phyloP scores from a whole-genome alignment of 2,888 invertebrate species.

The Crocallis elinguaria region DNA sequence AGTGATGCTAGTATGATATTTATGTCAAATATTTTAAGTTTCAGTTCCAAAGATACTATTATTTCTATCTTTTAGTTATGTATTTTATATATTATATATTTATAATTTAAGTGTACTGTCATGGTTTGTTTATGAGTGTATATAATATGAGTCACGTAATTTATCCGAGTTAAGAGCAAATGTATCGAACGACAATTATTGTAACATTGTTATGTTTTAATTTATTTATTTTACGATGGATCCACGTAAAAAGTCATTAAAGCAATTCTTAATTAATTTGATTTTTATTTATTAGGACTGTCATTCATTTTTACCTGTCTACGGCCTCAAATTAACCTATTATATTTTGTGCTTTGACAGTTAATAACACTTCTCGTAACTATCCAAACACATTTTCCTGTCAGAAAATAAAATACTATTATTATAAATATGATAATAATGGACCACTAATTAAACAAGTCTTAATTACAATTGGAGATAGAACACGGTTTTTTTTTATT shows the following conservation, averaged over 20 bases:
- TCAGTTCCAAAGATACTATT: conserved; percentile 77
- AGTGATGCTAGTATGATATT: conserved; percentile 40
- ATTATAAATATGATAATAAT: no score
- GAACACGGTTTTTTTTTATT: no score
- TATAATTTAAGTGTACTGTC: conserved; percentile 43
- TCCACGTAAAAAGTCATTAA: conserved; percentile 62
- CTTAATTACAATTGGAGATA: no score
- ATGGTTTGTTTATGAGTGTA: conserved; percentile 53
- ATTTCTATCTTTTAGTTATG: conserved; percentile 53
- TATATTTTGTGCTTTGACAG: no score
- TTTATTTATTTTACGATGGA: conserved; percentile 60
- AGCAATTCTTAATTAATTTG: conserved; percentile 34
- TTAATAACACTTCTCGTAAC: no score
- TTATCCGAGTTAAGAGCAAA: conserved; percentile 49
- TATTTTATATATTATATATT: conserved; percentile 45
- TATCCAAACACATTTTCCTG: no score
- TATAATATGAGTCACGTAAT: conserved; percentile 66
- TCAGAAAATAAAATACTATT: no score
- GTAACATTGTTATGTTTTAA: conserved; percentile 40
- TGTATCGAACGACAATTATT: conserved; percentile 45
- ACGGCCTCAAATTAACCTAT: no score
- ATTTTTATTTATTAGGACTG: conserved; percentile 17
- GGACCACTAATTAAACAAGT: no score
- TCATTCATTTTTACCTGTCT: no score
- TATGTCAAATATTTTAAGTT: conserved; percentile 44